Percentiles rank a stretch among this genome's conserved stretches.
These are phyloP conservation scores for Virgularia gustaviana DNA, from an alignment of 92 coral and sea anemone genomes.

Conservation along the genomic window DNA sequence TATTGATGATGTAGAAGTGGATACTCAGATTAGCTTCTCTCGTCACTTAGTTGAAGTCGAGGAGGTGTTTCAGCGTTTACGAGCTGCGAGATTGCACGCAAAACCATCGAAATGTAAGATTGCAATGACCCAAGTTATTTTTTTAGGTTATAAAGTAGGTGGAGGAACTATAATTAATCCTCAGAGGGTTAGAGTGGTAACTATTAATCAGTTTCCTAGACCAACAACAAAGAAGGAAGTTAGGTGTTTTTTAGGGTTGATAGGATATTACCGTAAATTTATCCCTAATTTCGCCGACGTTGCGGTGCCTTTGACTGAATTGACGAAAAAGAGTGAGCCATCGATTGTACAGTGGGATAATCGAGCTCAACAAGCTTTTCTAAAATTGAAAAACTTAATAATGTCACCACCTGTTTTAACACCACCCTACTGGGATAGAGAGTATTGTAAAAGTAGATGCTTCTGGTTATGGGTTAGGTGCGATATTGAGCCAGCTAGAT, in stretches of 20 bases:
- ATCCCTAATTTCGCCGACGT: constrained; percentile 31
- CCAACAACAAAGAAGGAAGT: constrained; percentile 51
- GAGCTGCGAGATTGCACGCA: constrained; percentile 29
- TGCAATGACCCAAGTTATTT: constrained; percentile 34
- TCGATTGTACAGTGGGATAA: constrained; percentile 34
- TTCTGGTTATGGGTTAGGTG: constrained; percentile 52
- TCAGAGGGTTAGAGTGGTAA: constrained; percentile 17
- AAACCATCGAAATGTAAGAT: constrained; percentile 54
- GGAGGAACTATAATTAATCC: constrained; percentile 40
- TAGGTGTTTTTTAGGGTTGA: constrained; percentile 45
- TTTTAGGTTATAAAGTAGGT: constrained; percentile 52
- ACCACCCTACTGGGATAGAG: constrained; percentile 47
- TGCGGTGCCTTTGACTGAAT: constrained; percentile 29
- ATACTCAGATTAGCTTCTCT: constrained; percentile 15
- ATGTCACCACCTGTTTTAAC: constrained; percentile 31
- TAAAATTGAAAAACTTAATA: constrained; percentile 24
- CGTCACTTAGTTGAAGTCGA: constrained; percentile 37
- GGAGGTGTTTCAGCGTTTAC: constrained; percentile 42
- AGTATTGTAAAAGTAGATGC: constrained; percentile 59
- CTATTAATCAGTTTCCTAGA: constrained; percentile 35
- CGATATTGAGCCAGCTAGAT: constrained; percentile 50
- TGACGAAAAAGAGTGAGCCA: constrained; percentile 37
- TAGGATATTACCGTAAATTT: constrained; percentile 41
- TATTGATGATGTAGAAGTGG: constrained; percentile 53
- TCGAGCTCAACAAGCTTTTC: constrained; percentile 28